Conservation (phyloP, 2,113 vertebrate genomes). For the Ailurus styani region DNA sequence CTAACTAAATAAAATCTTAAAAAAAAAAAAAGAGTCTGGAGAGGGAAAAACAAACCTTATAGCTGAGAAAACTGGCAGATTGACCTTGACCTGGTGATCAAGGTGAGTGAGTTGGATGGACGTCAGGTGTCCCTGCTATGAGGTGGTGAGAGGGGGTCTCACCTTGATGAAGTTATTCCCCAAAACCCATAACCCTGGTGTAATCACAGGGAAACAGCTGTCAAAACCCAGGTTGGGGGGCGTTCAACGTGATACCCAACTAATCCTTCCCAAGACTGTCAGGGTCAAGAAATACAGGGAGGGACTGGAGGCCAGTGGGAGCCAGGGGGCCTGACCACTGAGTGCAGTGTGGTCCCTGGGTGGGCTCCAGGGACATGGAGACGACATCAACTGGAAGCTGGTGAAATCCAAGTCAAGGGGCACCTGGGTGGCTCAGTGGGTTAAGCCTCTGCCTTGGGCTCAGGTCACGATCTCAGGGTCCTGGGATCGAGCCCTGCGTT, state of each 20-base stretch:
- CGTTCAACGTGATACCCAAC: not conserved
- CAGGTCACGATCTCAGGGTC: too few species aligned
- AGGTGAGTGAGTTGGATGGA: not conserved
- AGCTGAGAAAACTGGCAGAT: not conserved
- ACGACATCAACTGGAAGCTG: not conserved
- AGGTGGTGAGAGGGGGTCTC: not conserved
- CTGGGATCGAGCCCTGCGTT: too few species aligned
- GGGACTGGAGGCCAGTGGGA: not conserved
- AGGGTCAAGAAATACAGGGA: not conserved
- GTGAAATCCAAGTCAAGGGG: not conserved
- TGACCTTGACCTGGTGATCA: not conserved
- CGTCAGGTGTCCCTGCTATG: not conserved
- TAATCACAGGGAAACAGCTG: not conserved
- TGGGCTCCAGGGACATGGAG: not conserved
- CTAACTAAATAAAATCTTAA: not conserved
- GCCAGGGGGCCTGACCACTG: not conserved
- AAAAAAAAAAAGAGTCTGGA: not conserved
- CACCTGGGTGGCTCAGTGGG: too few species aligned
- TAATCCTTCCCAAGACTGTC: not conserved
- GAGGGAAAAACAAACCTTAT: not conserved
- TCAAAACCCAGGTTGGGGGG: not conserved
- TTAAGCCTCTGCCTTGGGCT: too few species aligned
- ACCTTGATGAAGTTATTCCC: not conserved
- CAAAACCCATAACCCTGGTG: not conserved
- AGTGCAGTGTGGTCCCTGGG: not conserved